Conservation (phyloP, 2,113 vertebrate species). For the Pongo pygmaeus region DNA sequence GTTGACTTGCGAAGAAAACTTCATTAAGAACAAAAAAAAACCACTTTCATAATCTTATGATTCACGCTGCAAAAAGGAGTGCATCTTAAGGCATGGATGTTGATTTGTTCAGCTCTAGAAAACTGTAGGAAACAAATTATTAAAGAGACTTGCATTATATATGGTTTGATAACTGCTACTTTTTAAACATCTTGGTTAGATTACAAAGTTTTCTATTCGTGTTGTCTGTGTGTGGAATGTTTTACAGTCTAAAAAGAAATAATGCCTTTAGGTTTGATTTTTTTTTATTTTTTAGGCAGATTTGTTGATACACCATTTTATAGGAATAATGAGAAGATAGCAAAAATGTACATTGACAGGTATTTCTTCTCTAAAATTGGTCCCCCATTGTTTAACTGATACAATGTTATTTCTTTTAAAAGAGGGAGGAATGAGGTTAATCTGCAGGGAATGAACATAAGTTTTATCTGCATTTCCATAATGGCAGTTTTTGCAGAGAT, state of each 20-base stretch:
- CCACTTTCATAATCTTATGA: neutral
- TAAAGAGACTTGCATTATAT: neutral
- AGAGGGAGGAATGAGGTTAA: neutral
- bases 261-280: neutral
- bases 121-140: neutral
- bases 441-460: neutral
- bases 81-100: neutral
- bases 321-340: neutral
- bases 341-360: neutral
- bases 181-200: neutral
- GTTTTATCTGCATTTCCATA: too few species aligned
- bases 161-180: neutral
- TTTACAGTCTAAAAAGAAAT: neutral
- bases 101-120: neutral
- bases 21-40: slow-evolving; percentile 24
- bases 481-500: neutral
- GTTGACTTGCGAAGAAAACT: neutral
- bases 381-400: neutral
- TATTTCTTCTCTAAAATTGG: neutral
- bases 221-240: neutral
- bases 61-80: neutral
- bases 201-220: neutral
- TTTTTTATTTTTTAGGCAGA: neutral
- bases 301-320: neutral
- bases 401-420: neutral